Percentiles rank a stretch among this genome's conserved stretches.
Evolutionary conservation across 2,888 invertebrate genomes (phyloP).

Genomic region (Drosophila algonquin): DNA sequence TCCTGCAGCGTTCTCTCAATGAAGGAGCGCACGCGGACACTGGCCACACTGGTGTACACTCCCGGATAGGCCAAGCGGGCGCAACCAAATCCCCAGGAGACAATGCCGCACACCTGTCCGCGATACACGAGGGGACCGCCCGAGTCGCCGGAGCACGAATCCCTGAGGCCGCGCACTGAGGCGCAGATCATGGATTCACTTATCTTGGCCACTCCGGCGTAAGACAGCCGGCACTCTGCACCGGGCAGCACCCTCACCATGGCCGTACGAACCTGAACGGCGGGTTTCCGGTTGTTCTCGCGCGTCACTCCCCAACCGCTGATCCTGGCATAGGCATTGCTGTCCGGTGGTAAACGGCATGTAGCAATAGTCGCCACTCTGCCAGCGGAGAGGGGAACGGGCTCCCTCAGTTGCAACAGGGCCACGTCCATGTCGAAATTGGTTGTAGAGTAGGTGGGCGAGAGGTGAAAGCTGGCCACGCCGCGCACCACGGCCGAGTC

Average conservation of each 20-base stretch:
- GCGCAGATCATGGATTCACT: conserved; percentile 82
- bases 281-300: conserved; percentile 58
- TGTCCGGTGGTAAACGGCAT: conserved; percentile 54
- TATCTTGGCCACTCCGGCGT: conserved; percentile 62
- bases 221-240: conserved; percentile 58
- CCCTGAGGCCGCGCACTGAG: conserved; percentile 67
- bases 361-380: conserved; percentile 63
- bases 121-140: conserved; percentile 81
- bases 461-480: conserved; percentile 48
- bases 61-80: conserved; percentile 73
- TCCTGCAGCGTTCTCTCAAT: conserved; percentile 55
- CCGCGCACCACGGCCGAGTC: conserved; percentile 48
- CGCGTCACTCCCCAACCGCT: conserved; percentile 80
- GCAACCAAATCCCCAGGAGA: conserved; percentile 85
- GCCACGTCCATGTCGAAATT: conserved; percentile 81
- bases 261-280: conserved; percentile 72
- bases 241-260: conserved; percentile 63
- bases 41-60: conserved; percentile 75
- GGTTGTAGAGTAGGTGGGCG: conserved; percentile 46
- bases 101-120: conserved; percentile 86
- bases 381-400: conserved; percentile 21
- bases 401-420: conserved; percentile 57
- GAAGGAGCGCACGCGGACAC: conserved; percentile 61
- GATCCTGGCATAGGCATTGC: conserved; percentile 65
- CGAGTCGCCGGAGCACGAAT: conserved; percentile 82